Conservation (phyloP, 2,888 invertebrate species). For the Busseola fusca region DNA sequence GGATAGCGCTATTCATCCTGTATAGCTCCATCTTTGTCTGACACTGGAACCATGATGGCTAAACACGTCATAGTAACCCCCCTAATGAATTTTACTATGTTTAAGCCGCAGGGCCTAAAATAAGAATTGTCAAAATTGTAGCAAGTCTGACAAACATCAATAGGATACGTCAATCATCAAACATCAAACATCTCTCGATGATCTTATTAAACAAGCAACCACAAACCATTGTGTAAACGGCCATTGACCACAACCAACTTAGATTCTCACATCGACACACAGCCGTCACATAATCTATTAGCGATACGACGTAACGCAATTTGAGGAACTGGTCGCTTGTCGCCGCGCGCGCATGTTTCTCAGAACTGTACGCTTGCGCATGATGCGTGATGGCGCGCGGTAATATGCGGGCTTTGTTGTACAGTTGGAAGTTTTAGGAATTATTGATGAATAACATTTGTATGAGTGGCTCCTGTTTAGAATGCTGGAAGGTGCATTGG, state of each 20-base stretch:
- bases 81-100: not conserved
- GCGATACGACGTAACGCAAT: constrained; percentile 51
- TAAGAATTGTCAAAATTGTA: too few species aligned
- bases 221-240: constrained; percentile 17
- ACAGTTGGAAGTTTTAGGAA: constrained; percentile 41
- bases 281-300: constrained; percentile 42
- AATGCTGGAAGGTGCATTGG: constrained; percentile 1
- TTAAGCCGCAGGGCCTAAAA: too few species aligned
- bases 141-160: not conserved
- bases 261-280: constrained; percentile 34
- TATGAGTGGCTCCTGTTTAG: not conserved
- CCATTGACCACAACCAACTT: constrained; percentile 7
- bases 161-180: not conserved
- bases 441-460: constrained; percentile 29
- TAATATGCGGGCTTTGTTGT: constrained; percentile 33
- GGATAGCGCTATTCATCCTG: too few species aligned
- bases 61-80: too few species aligned
- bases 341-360: constrained; percentile 54
- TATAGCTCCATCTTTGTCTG: too few species aligned
- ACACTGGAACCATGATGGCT: too few species aligned
- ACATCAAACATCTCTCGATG: not conserved
- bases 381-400: constrained; percentile 59
- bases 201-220: constrained; percentile 2
- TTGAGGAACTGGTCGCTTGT: constrained; percentile 49
- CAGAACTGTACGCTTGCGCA: constrained; percentile 52